Evolutionary conservation across 2,113 vertebrate species (phyloP).

Genomic region (Proterorhinus semilunaris): DNA sequence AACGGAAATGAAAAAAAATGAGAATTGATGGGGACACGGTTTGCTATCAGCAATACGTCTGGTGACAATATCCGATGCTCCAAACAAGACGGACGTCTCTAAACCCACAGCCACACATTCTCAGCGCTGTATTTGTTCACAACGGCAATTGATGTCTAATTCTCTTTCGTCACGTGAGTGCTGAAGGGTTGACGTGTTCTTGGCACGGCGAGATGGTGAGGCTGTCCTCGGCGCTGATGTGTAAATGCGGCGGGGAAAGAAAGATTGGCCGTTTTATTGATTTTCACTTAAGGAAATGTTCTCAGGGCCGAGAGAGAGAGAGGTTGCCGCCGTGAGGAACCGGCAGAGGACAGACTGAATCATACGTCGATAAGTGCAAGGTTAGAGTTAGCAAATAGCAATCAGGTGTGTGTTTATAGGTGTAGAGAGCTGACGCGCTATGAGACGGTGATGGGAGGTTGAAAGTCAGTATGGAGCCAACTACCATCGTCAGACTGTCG

Average conservation of each 20-base stretch:
- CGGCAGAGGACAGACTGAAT: neutral
- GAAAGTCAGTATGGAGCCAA: neutral
- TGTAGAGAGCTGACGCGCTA: neutral
- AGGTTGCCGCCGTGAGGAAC: neutral
- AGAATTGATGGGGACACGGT: conserved; percentile 16
- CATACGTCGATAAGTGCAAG: neutral
- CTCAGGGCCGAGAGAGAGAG: conserved; percentile 19
- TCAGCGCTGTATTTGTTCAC: neutral
- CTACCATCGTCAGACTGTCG: too few species aligned
- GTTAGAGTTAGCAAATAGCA: neutral
- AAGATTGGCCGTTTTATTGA: conserved; percentile 39
- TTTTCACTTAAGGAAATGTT: conserved; percentile 50
- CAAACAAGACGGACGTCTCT: conserved; percentile 17
- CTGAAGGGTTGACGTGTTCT: conserved; percentile 24
- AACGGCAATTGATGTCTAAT: conserved; percentile 12
- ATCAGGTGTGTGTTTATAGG: neutral
- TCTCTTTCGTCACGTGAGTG: conserved; percentile 6
- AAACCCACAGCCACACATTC: conserved; percentile 5
- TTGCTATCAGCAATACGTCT: conserved; percentile 38
- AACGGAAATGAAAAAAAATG: conserved; percentile 14
- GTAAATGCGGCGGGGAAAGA: conserved; percentile 30
- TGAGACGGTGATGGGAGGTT: neutral
- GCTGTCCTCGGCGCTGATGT: conserved; percentile 34
- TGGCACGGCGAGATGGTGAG: conserved; percentile 16
- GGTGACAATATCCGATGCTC: conserved; percentile 8